Evolutionary conservation across 2,888 invertebrate genomes (phyloP).

Genomic region (Leistus spinibarbis): DNA sequence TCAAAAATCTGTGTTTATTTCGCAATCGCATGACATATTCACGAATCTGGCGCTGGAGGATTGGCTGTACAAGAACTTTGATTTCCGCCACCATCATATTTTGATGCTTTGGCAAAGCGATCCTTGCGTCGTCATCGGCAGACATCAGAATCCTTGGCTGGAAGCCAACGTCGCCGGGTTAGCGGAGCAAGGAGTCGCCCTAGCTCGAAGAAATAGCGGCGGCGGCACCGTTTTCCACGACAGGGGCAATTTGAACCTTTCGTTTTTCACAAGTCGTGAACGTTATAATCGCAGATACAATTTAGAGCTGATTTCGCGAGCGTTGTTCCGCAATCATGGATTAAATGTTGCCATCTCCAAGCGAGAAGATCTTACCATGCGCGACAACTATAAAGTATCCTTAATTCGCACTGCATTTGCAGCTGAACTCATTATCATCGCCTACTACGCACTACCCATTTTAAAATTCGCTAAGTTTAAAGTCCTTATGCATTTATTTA

Average conservation of each 20-base stretch:
- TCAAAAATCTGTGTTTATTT: slow-evolving; percentile 85
- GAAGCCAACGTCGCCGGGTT: slow-evolving; percentile 82
- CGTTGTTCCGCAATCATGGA: slow-evolving; percentile 82
- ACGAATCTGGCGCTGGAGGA: slow-evolving; percentile 95
- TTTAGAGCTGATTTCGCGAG: slow-evolving; percentile 82
- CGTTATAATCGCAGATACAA: slow-evolving; percentile 87
- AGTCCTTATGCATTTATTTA: neutral
- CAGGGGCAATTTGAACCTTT: slow-evolving; percentile 88
- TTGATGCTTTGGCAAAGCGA: slow-evolving; percentile 92
- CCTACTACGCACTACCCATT: slow-evolving; percentile 4
- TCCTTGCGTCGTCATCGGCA: slow-evolving; percentile 94
- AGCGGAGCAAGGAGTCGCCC: slow-evolving; percentile 67
- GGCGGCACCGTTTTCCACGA: slow-evolving; percentile 98
- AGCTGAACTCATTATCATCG: neutral
- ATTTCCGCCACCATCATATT: slow-evolving; percentile 82
- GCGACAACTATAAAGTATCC: slow-evolving; percentile 78
- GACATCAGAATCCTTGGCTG: slow-evolving; percentile 96
- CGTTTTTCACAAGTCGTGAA: slow-evolving; percentile 85
- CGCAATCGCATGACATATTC: slow-evolving; percentile 88
- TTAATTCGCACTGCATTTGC: slow-evolving; percentile 44
- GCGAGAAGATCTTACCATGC: slow-evolving; percentile 85
- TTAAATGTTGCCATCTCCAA: slow-evolving; percentile 76
- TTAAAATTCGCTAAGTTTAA: slow-evolving; percentile 3
- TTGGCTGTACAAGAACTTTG: slow-evolving; percentile 90
- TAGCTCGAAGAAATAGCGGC: slow-evolving; percentile 92